Evolutionary conservation across 2,888 invertebrate species (phyloP).

Genomic region (Lasioglossum malachurum): DNA sequence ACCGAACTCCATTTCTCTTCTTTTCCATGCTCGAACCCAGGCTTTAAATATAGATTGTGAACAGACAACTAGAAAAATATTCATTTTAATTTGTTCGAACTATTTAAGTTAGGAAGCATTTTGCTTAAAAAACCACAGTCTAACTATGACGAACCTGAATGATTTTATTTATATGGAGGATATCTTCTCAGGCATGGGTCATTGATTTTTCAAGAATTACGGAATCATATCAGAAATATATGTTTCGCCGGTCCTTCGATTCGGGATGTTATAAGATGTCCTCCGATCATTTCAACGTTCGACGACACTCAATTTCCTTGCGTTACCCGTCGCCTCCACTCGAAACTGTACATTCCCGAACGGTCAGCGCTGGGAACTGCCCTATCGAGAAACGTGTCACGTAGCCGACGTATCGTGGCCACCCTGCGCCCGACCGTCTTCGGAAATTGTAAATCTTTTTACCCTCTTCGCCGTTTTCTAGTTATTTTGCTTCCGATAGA

Average conservation of each 20-base stretch:
- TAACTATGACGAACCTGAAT: too few species aligned
- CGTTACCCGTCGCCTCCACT: background rate
- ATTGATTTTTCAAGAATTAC: too few species aligned
- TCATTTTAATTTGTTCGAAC: too few species aligned
- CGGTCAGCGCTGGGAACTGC: slow-evolving; percentile 14
- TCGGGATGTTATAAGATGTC: background rate
- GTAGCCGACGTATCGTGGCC: background rate
- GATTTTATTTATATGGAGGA: too few species aligned
- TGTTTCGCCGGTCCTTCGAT: background rate
- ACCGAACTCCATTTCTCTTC: background rate
- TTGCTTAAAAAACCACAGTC: too few species aligned
- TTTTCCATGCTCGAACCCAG: too few species aligned
- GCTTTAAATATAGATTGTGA: too few species aligned
- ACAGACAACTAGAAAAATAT: too few species aligned
- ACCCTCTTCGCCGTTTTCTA: slow-evolving; percentile 10
- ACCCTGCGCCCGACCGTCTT: background rate
- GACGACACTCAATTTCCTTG: slow-evolving; percentile 40
- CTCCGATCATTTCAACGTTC: background rate
- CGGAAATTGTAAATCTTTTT: slow-evolving; percentile 23
- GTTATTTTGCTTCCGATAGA: background rate
- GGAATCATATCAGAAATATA: background rate
- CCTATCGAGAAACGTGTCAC: slow-evolving; percentile 7
- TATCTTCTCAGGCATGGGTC: too few species aligned
- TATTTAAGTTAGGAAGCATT: too few species aligned
- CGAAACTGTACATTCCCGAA: slow-evolving; percentile 9